Conservation (phyloP, 2,888 invertebrate species). For the Coleophora deauratella region DNA sequence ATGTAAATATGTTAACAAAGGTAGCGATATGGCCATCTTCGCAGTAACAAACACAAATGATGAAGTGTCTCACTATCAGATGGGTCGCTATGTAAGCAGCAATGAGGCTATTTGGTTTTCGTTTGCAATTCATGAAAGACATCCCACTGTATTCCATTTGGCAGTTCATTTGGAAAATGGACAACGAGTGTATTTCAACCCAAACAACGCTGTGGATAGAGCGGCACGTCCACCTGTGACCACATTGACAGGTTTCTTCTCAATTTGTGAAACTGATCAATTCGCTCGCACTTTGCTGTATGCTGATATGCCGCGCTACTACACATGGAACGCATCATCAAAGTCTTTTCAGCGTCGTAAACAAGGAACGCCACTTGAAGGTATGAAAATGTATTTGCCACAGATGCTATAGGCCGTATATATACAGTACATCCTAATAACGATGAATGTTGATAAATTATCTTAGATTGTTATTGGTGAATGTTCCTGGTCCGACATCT, state of each 20-base stretch:
- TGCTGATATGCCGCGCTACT: slow-evolving; percentile 21
- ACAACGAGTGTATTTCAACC: slow-evolving; percentile 16
- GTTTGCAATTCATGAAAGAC: slow-evolving; percentile 23
- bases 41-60: slow-evolving; percentile 2
- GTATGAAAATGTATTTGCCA: slow-evolving; percentile 16
- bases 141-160: slow-evolving; percentile 25
- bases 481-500: slow-evolving; percentile 17
- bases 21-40: slow-evolving; percentile 1
- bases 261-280: slow-evolving; percentile 19
- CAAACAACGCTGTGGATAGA: slow-evolving; percentile 15
- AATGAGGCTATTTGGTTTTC: too few species aligned
- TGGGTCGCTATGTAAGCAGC: neutral
- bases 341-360: slow-evolving; percentile 18
- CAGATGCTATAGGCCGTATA: slow-evolving; percentile 17
- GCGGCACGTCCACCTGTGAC: slow-evolving; percentile 17
- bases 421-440: slow-evolving; percentile 15
- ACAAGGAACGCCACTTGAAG: slow-evolving; percentile 19
- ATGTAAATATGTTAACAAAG: slow-evolving; percentile 8
- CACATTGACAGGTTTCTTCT: slow-evolving; percentile 21
- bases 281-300: slow-evolving; percentile 23
- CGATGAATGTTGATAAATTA: slow-evolving; percentile 14
- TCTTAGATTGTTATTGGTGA: slow-evolving; percentile 13
- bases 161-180: slow-evolving; percentile 15
- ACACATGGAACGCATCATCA: slow-evolving; percentile 19
- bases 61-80: neutral